A percentile compares a stretch with the other conserved stretches of the same genome.
phyloP scores from a whole-genome alignment of 2,797 vertebrate species.

The Platyrinchus mystaceus region DNA sequence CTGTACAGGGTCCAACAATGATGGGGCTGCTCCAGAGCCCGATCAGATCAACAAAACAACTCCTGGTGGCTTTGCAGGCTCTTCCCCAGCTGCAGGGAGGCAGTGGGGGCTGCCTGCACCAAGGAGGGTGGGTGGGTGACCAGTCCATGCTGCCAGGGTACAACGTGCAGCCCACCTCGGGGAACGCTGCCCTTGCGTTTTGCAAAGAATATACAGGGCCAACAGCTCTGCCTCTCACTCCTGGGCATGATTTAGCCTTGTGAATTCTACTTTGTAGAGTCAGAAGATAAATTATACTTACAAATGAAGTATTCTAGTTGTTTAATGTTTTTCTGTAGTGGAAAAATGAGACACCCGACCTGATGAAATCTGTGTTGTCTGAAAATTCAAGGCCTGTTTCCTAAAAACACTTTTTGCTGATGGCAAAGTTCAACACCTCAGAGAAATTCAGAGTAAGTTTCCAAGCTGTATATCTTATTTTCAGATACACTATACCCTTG shows the following conservation, averaged over 20 bases:
- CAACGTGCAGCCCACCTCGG: rapidly evolving
- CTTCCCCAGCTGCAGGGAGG: not conserved
- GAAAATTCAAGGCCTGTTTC: conserved; percentile 68
- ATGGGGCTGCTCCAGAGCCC: not conserved
- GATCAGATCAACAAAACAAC: rapidly evolving
- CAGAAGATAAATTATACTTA: conserved; percentile 38
- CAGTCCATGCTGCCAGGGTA: not conserved
- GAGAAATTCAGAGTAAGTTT: conserved; percentile 70
- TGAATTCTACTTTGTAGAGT: not conserved
- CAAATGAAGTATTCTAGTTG: not conserved
- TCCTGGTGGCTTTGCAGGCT: not conserved
- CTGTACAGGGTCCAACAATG: not conserved
- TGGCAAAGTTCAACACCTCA: conserved; percentile 77
- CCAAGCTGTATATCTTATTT: conserved; percentile 62
- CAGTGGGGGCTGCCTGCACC: not conserved
- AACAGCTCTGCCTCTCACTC: not conserved
- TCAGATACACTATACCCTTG: conserved; percentile 71
- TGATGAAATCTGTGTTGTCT: conserved; percentile 71
- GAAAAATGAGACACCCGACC: conserved; percentile 63
- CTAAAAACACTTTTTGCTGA: conserved; percentile 76
- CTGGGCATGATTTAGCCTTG: not conserved
- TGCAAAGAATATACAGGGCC: not conserved
- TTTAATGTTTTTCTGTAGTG: conserved; percentile 25
- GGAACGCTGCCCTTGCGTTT: not conserved
- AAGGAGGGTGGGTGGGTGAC: not conserved